These are phyloP conservation scores for Carassius auratus DNA, from an alignment of 2,113 vertebrate genomes.

Conservation along the genomic window DNA sequence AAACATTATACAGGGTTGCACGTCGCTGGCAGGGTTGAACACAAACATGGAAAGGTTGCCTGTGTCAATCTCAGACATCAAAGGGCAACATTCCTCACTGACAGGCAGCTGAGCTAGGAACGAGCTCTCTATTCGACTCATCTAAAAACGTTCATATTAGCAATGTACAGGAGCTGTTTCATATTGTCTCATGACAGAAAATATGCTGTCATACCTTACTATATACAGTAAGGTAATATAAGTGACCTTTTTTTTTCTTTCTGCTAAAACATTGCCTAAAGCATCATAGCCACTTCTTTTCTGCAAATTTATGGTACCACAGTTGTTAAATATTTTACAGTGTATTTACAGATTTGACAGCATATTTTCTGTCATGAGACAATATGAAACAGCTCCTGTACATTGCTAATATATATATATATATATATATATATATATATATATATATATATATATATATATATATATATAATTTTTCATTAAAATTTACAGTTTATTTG, in stretches of 20 bases:
- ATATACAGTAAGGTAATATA: not conserved
- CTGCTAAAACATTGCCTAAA: not conserved
- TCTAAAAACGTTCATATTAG: conserved; percentile 31
- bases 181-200: not conserved
- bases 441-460: too few relatives aligned
- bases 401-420: not conserved
- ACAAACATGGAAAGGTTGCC: conserved; percentile 38
- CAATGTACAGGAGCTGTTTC: not conserved
- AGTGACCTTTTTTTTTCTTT: not conserved
- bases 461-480: too few relatives aligned
- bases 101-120: conserved; percentile 35
- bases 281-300: too few relatives aligned
- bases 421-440: too few relatives aligned
- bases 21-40: conserved; percentile 8
- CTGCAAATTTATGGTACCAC: not conserved
- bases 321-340: not conserved
- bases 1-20: not conserved
- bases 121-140: conserved; percentile 17
- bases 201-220: not conserved
- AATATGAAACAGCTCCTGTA: not conserved
- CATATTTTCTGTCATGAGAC: not conserved
- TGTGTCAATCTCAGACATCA: conserved; percentile 53
- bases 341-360: not conserved
- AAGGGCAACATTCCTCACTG: conserved; percentile 34
- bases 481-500: too few relatives aligned